These are phyloP conservation scores for Phymastichus coffea DNA, from an alignment of 1,140 invertebrate species.

Conservation along the genomic window DNA sequence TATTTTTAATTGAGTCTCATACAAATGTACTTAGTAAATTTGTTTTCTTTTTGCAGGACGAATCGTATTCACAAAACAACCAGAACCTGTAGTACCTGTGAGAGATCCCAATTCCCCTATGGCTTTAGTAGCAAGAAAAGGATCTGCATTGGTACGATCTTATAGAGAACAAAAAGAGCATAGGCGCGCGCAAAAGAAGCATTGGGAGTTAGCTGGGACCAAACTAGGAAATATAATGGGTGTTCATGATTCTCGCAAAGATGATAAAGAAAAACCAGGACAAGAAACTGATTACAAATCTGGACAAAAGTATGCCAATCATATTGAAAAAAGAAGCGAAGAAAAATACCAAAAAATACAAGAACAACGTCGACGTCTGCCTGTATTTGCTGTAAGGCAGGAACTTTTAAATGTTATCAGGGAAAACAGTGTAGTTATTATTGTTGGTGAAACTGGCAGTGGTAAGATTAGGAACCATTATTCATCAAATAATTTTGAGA, in stretches of 20 bases:
- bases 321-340: conserved; percentile 85
- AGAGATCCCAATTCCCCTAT: conserved; percentile 97
- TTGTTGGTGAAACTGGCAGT: conserved; percentile 97
- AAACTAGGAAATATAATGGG: conserved; percentile 96
- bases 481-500: no score
- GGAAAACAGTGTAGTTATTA: conserved; percentile 94
- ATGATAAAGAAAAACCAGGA: conserved; percentile 66
- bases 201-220: conserved; percentile 98
- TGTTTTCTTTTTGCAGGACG: conserved; percentile 51
- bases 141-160: conserved; percentile 83
- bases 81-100: conserved; percentile 70
- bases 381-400: conserved; percentile 94
- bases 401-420: conserved; percentile 90
- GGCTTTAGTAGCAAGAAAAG: conserved; percentile 96
- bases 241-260: conserved; percentile 72
- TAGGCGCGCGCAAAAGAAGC: conserved; percentile 94
- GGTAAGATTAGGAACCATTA: no score
- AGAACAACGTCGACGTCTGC: conserved; percentile 89
- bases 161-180: conserved; percentile 96
- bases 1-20: background rate
- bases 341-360: conserved; percentile 82
- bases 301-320: conserved; percentile 95
- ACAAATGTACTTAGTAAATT: background rate
- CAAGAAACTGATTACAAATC: conserved; percentile 74
- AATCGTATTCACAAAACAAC: conserved; percentile 99